phyloP scores from a whole-genome alignment of 2,888 invertebrate genomes.

The Sesia apiformis region DNA sequence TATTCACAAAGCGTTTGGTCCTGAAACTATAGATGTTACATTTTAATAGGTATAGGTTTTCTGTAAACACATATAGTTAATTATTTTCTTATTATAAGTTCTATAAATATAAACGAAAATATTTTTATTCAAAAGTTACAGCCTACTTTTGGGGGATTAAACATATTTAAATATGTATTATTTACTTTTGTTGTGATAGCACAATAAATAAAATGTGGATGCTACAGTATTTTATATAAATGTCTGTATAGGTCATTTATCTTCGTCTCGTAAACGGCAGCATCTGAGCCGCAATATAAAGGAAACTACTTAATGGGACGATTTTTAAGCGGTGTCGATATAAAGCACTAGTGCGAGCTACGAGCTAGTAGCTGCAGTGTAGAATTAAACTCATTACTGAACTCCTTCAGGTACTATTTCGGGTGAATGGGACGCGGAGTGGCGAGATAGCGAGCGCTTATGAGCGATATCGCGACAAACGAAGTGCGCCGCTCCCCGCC shows the following conservation, averaged over 20 bases:
- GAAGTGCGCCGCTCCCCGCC: conserved; percentile 39
- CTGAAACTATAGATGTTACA: no score
- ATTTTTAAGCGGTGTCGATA: conserved; percentile 27
- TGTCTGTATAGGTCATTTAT: background rate
- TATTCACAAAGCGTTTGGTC: no score
- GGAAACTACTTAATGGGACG: background rate
- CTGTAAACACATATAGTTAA: no score
- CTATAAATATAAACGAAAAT: no score
- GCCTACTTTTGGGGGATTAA: no score
- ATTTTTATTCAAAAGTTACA: no score
- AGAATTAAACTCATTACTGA: conserved; percentile 67
- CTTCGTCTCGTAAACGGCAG: background rate
- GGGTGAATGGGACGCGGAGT: conserved; percentile 57
- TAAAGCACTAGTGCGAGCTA: conserved; percentile 39
- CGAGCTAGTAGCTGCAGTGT: conserved; percentile 39
- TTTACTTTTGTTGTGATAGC: no score
- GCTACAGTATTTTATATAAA: background rate
- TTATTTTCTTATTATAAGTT: no score
- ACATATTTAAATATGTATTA: no score
- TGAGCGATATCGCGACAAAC: conserved; percentile 68
- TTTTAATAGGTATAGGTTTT: no score
- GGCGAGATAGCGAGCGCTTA: conserved; percentile 59
- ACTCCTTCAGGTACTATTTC: conserved; percentile 70
- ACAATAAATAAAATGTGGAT: no score
- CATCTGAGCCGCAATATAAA: background rate